Evolutionary conservation across 1,140 invertebrate genomes (phyloP), one percentile per base, ranked within the genome.

Genomic region (Drosophila erecta): DNA sequence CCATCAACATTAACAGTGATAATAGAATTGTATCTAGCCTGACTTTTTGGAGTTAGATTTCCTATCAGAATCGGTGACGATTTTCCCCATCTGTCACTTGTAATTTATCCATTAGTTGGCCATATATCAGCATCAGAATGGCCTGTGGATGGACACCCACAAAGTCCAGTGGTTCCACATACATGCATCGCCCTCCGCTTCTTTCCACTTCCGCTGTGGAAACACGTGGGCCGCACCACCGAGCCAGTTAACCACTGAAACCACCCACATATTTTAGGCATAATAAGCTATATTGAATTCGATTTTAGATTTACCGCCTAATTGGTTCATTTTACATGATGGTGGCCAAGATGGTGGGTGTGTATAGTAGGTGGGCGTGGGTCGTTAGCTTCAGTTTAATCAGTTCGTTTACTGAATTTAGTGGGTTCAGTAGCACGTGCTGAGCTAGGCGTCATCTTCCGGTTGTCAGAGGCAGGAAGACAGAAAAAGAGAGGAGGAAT

Each of bases 141-240:
- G 43, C 61, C 57, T 44, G 41, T 30, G 65, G 61, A 53, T 30
- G 65, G 61, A 54, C 67, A 70, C 65, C 65, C 65, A 71, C 66
- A n/a, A 30, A 35, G 64, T 33, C 60, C 37, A 38, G n/a, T 10
- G 17, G 15, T 17, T 30, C 8, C 30, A 4, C 41, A 15, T 22
- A 15, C 10, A 12, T 17, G 14, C 2, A 17, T 12, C 44, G 44
- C 44, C 44, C 44, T 46, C 46, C 46, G 7, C 24, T 10, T 47
- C 14, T 4, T n/a, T 30, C 47, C 47, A 70, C 67, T 70, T 71
- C 67, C 67, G 67, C 43, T 57, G 65, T 10, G 10, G 20, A 20
- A 20, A 12, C 67, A 57, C 67, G 67, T 70, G 67, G 67, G 67
- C n/a, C n/a, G 35, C 15, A 6, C 46, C 51, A 38, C 37, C 22